Conservation (phyloP, 2,113 vertebrate species). For the Bombycilla garrulus region DNA sequence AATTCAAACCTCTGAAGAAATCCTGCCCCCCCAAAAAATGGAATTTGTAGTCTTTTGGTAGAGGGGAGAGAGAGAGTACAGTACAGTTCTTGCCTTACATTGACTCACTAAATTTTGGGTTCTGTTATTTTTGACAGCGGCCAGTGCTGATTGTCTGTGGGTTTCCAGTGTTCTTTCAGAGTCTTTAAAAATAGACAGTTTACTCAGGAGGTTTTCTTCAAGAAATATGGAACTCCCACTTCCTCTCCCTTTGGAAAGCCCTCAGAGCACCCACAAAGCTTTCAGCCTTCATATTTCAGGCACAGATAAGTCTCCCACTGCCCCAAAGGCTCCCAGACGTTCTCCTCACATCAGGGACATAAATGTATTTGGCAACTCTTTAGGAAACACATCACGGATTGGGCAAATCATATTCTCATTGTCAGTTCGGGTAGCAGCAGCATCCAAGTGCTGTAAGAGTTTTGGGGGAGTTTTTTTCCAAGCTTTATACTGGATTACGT, state of each 20-base stretch:
- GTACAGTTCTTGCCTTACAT: neutral
- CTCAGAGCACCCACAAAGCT: neutral
- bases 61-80: neutral
- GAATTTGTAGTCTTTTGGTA: neutral
- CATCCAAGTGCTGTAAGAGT: neutral
- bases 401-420: neutral
- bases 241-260: neutral
- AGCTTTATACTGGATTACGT: constrained; percentile 13
- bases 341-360: neutral
- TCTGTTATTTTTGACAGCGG: neutral
- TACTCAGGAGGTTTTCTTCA: neutral
- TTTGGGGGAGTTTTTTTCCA: neutral
- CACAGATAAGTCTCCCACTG: neutral
- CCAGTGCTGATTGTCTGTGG: neutral
- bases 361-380: neutral
- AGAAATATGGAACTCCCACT: neutral
- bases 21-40: neutral
- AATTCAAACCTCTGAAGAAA: neutral
- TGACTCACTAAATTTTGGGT: neutral
- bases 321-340: neutral
- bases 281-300: neutral
- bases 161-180: neutral
- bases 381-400: neutral
- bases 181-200: neutral
- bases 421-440: neutral